Conservation (phyloP, 2,797 vertebrate species). For the Echeneis naucrates region DNA sequence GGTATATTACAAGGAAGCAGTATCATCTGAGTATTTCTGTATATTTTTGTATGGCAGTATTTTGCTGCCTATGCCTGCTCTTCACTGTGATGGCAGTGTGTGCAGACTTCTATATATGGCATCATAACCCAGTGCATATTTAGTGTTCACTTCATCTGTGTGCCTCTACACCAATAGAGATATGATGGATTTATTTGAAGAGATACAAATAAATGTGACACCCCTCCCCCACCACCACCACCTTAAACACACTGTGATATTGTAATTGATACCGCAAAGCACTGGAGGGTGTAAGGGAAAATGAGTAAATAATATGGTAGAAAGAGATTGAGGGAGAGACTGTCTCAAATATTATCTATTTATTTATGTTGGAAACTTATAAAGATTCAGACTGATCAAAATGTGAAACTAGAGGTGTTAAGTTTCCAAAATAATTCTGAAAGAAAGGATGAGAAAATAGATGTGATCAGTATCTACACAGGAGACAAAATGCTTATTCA, state of each 20-base stretch:
- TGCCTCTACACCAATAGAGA: constrained; percentile 24
- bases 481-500: constrained; percentile 40
- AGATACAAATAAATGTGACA: constrained; percentile 32
- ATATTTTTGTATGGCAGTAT: too few species aligned
- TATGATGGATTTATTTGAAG: constrained; percentile 42
- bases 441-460: constrained; percentile 33
- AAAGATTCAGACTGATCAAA: constrained; percentile 45
- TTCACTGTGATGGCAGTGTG: constrained; percentile 20
- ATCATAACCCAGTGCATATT: constrained; percentile 33
- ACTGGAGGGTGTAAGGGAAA: constrained; percentile 12
- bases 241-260: constrained; percentile 4
- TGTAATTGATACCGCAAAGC: constrained; percentile 29
- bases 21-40: too few species aligned
- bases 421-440: constrained; percentile 29
- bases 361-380: constrained; percentile 31
- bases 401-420: constrained; percentile 32
- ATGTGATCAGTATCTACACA: constrained; percentile 37
- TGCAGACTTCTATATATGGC: constrained; percentile 12
- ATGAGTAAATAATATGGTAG: background rate
- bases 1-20: too few species aligned
- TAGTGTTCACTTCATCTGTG: constrained; percentile 47
- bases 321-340: background rate
- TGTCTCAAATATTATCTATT: constrained; percentile 11
- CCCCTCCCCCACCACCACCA: too few species aligned
- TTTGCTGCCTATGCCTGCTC: too few species aligned